These are phyloP conservation scores for Heliothis subflexa DNA, from an alignment of 1,140 invertebrate genomes.

Conservation along the genomic window DNA sequence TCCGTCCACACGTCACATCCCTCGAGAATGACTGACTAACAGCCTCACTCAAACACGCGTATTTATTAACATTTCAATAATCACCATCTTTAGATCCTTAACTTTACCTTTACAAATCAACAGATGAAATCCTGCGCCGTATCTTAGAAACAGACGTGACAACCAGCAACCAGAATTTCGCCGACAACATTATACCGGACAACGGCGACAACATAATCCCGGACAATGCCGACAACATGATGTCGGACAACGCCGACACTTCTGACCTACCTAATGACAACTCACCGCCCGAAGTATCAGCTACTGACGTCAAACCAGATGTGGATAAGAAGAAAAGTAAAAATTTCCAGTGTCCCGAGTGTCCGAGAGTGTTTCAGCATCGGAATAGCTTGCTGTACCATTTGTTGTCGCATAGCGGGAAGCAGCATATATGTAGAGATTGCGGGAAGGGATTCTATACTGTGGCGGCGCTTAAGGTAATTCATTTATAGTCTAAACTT, in stretches of 20 bases:
- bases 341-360: constrained; percentile 84
- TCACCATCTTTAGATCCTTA: too few species aligned
- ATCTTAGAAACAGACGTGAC: constrained; percentile 80
- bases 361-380: constrained; percentile 92
- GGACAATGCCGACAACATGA: background rate
- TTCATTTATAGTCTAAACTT: background rate
- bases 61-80: too few species aligned
- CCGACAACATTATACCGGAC: constrained; percentile 63
- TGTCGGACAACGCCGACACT: constrained; percentile 34
- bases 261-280: constrained; percentile 28
- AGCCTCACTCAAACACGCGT: too few species aligned
- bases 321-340: constrained; percentile 55
- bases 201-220: constrained; percentile 64
- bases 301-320: background rate
- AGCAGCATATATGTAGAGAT: constrained; percentile 92
- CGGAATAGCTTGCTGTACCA: constrained; percentile 95
- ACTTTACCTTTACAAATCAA: background rate
- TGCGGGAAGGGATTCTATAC: constrained; percentile 94
- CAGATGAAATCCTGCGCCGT: constrained; percentile 78
- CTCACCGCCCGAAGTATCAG: background rate
- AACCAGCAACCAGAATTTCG: constrained; percentile 70
- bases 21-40: too few species aligned
- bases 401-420: constrained; percentile 91
- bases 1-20: too few species aligned
- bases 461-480: constrained; percentile 62